These are phyloP conservation scores for Gonocerus acuteangulatus DNA, from an alignment of 2,888 invertebrate genomes.

Conservation along the genomic window DNA sequence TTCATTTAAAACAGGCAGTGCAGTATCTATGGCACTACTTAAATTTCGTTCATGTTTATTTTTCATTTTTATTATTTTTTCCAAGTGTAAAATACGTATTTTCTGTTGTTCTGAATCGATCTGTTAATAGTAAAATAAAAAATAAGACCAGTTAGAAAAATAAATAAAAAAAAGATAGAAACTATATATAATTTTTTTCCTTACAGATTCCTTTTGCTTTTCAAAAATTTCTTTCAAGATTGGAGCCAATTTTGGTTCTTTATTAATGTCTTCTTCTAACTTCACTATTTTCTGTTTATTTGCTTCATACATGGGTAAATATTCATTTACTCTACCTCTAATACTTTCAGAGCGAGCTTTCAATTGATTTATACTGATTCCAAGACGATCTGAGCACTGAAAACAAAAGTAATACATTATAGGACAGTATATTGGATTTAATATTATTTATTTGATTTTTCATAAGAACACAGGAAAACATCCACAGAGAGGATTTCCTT, in stretches of 20 bases:
- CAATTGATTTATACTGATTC: slow-evolving; percentile 41
- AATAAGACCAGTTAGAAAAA: not conserved
- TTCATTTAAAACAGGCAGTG: slow-evolving; percentile 51
- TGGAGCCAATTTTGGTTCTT: slow-evolving; percentile 34
- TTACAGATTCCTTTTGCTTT: slow-evolving; percentile 12
- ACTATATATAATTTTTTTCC: not conserved
- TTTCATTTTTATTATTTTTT: slow-evolving; percentile 45
- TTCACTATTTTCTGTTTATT: slow-evolving; percentile 37
- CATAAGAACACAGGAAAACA: no score
- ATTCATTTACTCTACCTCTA: slow-evolving; percentile 27
- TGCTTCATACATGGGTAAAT: slow-evolving; percentile 7
- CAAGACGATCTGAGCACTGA: slow-evolving; percentile 38
- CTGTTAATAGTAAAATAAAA: slow-evolving; percentile 1
- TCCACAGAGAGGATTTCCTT: no score
- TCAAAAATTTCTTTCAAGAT: slow-evolving; percentile 22
- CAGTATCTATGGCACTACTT: slow-evolving; percentile 48
- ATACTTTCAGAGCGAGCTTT: slow-evolving; percentile 41
- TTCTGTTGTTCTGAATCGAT: slow-evolving; percentile 24
- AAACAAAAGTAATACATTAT: not conserved
- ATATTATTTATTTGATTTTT: no score
- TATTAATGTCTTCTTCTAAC: slow-evolving; percentile 40
- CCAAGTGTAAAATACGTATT: slow-evolving; percentile 30
- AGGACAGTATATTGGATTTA: no score
- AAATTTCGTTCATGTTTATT: slow-evolving; percentile 46
- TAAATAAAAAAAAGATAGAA: not conserved